Evolutionary conservation across 2,113 vertebrate genomes (phyloP).

Genomic region (Lasiurus cinereus): DNA sequence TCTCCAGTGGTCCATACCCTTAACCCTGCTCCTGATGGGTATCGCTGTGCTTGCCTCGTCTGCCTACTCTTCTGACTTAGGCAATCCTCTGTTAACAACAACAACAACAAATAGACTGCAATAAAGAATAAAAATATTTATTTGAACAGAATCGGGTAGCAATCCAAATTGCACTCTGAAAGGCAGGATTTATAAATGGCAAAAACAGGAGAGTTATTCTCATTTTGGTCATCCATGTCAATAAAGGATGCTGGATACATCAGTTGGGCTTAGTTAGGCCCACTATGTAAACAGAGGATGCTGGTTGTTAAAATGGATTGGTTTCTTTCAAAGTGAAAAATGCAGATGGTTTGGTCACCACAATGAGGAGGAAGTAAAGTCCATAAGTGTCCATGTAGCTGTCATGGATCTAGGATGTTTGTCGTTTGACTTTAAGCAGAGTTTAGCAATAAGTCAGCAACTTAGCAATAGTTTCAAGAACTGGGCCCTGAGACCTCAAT

Average conservation of each 20-base stretch:
- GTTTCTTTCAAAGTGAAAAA: neutral
- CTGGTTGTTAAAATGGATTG: neutral
- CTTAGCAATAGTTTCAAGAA: neutral
- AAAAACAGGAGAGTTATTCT: neutral
- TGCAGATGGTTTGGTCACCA: neutral
- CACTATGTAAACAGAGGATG: neutral
- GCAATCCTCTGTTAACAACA: neutral
- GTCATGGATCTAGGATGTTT: neutral
- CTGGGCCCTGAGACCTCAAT: neutral
- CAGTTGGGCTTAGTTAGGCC: neutral
- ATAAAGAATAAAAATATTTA: neutral
- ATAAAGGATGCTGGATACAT: neutral
- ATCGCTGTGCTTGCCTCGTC: fast-evolving
- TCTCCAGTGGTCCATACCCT: neutral
- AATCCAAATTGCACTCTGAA: neutral
- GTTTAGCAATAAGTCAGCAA: neutral
- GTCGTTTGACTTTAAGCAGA: neutral
- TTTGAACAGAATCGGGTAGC: neutral
- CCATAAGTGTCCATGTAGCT: neutral
- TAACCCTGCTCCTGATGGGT: neutral
- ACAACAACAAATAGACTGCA: neutral
- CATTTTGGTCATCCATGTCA: neutral
- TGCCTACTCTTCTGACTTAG: neutral
- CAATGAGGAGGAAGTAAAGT: neutral
- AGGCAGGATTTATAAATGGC: neutral